These are phyloP conservation scores for Chrysomela aeneicollis DNA, from an alignment of 2,888 invertebrate species.

Conservation along the genomic window DNA sequence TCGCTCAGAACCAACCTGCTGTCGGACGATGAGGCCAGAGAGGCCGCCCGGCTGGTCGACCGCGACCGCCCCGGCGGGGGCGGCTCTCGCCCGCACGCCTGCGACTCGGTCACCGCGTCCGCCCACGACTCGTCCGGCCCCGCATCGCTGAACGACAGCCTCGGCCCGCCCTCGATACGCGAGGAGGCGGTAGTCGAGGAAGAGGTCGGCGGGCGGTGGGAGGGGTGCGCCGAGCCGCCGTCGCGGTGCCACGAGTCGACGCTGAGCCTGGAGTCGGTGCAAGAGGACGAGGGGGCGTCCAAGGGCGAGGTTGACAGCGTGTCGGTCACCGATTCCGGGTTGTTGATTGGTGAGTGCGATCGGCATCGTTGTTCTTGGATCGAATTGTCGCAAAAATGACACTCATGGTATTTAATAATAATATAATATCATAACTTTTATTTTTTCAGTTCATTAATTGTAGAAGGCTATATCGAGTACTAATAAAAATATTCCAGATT, in stretches of 20 bases:
- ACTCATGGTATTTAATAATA: too few relatives aligned
- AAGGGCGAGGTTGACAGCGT: slow-evolving; percentile 58
- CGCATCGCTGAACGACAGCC: slow-evolving; percentile 57
- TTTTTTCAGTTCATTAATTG: too few relatives aligned
- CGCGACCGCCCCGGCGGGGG: slow-evolving; percentile 60
- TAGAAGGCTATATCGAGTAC: too few relatives aligned
- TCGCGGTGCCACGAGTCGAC: slow-evolving; percentile 58
- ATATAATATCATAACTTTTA: too few relatives aligned
- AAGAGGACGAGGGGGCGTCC: slow-evolving; percentile 53
- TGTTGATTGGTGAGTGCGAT: slow-evolving; percentile 54
- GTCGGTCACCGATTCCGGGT: slow-evolving; percentile 57
- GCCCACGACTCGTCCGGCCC: slow-evolving; percentile 59
- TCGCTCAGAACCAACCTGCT: slow-evolving; percentile 84
- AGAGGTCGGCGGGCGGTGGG: neutral
- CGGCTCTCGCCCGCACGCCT: slow-evolving; percentile 60
- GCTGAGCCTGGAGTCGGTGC: slow-evolving; percentile 56
- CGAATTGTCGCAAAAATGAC: neutral
- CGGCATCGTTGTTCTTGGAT: too few relatives aligned
- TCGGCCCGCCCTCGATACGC: slow-evolving; percentile 57
- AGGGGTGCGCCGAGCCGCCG: slow-evolving; percentile 43
- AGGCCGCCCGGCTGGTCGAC: slow-evolving; percentile 82
- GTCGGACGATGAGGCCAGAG: slow-evolving; percentile 90
- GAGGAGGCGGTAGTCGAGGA: slow-evolving; percentile 36
- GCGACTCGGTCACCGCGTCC: slow-evolving; percentile 64
- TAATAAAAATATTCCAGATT: slow-evolving; percentile 57